phyloP scores from a whole-genome alignment of 2,797 vertebrate species.

The Margarornis squamiger region DNA sequence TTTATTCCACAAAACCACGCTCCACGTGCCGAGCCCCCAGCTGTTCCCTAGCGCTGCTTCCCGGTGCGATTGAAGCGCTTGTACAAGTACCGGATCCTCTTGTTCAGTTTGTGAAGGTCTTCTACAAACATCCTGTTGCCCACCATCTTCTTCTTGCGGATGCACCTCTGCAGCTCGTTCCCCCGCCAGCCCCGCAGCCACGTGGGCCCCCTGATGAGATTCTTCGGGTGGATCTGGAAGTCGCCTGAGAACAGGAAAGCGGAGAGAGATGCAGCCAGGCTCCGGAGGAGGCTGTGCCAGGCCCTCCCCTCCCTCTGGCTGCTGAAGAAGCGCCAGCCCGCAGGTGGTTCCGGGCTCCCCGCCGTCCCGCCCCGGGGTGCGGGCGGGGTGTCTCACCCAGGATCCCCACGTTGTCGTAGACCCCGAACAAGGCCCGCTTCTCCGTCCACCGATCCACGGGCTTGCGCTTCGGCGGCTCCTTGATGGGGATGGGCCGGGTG shows the following conservation, averaged over 20 bases:
- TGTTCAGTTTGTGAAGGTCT: slow-evolving; percentile 86
- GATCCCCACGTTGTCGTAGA: slow-evolving; percentile 95
- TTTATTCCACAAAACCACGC: background rate
- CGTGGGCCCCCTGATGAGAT: slow-evolving; percentile 82
- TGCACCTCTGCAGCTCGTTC: slow-evolving; percentile 89
- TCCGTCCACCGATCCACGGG: slow-evolving; percentile 89
- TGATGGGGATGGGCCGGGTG: slow-evolving; percentile 63
- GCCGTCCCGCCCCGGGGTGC: background rate
- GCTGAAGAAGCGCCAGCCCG: background rate
- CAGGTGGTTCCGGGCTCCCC: background rate
- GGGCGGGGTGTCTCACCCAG: slow-evolving; percentile 76
- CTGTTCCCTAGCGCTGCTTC: slow-evolving; percentile 81
- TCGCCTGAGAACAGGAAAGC: slow-evolving; percentile 75
- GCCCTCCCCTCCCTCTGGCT: rapidly evolving
- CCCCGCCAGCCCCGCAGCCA: slow-evolving; percentile 91
- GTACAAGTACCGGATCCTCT: slow-evolving; percentile 90
- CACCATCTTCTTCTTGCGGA: slow-evolving; percentile 88
- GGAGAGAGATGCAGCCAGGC: background rate
- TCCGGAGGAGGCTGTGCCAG: background rate
- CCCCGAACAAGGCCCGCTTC: slow-evolving; percentile 89
- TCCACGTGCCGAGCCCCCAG: rapidly evolving
- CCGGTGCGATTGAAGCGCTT: slow-evolving; percentile 88
- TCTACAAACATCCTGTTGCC: slow-evolving; percentile 88
- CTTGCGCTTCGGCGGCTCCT: slow-evolving; percentile 80
- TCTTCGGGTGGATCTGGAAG: slow-evolving; percentile 89